Percentiles rank a stretch among this genome's conserved stretches.
Evolutionary conservation across 2,797 vertebrate genomes (phyloP).

Genomic region (Botia almorhae): DNA sequence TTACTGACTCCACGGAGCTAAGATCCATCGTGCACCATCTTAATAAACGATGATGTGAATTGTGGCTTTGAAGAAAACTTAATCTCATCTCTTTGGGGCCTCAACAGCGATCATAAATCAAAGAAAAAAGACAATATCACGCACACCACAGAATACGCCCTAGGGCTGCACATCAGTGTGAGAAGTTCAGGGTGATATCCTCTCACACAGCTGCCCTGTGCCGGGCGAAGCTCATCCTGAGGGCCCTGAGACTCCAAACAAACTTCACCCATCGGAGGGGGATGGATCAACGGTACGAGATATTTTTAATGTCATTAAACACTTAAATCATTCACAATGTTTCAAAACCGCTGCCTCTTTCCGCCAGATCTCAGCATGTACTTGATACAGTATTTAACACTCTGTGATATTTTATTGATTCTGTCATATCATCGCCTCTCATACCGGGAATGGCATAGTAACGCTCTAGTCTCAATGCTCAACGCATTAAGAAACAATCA

Average conservation of each 20-base stretch:
- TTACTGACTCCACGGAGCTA: slow-evolving; percentile 48
- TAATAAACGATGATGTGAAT: slow-evolving; percentile 50
- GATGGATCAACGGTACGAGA: slow-evolving; percentile 1
- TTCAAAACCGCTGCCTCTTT: slow-evolving; percentile 32
- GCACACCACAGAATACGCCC: slow-evolving; percentile 36
- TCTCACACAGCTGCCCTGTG: slow-evolving; percentile 4
- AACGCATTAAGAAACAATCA: slow-evolving; percentile 61
- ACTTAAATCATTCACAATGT: slow-evolving; percentile 38
- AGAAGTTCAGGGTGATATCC: slow-evolving; percentile 38
- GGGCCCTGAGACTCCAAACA: background rate
- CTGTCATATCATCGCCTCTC: slow-evolving; percentile 44
- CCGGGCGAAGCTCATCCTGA: background rate
- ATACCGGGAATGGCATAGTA: slow-evolving; percentile 45
- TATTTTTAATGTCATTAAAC: slow-evolving; percentile 21
- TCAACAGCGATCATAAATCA: slow-evolving; percentile 49
- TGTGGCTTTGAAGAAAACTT: slow-evolving; percentile 52
- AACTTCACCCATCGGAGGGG: background rate
- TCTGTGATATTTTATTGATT: slow-evolving; percentile 58
- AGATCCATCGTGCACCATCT: slow-evolving; percentile 13
- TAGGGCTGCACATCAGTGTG: slow-evolving; percentile 36
- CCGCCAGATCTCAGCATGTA: slow-evolving; percentile 28
- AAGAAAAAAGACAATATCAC: slow-evolving; percentile 44
- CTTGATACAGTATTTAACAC: slow-evolving; percentile 45
- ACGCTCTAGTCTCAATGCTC: slow-evolving; percentile 49
- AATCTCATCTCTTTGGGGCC: slow-evolving; percentile 42